Percentiles rank a stretch among this genome's conserved stretches.
phyloP scores from a whole-genome alignment of 1,140 invertebrate species.

The Scaptomyza pallida region DNA sequence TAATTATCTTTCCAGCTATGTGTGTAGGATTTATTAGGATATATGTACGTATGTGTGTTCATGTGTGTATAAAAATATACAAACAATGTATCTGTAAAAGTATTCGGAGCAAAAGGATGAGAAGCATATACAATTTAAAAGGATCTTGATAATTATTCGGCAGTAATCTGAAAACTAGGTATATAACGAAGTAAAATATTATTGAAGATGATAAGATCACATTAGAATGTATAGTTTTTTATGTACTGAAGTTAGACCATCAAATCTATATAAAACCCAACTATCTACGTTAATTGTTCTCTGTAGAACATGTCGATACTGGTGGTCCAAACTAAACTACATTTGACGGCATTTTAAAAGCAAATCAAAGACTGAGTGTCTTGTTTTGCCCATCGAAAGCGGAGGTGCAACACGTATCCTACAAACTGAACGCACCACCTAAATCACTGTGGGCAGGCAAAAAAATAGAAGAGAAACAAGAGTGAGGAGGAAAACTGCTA shows the following conservation, averaged over 20 bases:
- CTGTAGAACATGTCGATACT: conserved; percentile 8
- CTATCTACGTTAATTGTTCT: no score
- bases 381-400: conserved; percentile 48
- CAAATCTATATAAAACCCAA: neutral
- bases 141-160: neutral
- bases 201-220: no score
- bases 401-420: conserved; percentile 54
- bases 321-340: conserved; percentile 56
- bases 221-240: no score
- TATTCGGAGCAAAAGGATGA: conserved; percentile 9
- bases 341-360: conserved; percentile 72
- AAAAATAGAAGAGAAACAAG: no score
- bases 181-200: neutral
- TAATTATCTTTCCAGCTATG: neutral
- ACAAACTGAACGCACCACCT: conserved; percentile 32
- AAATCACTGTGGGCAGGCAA: conserved; percentile 53
- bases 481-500: conserved; percentile 67
- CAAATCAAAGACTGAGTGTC: conserved; percentile 46
- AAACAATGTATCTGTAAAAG: conserved; percentile 19
- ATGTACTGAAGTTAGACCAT: no score
- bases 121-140: conserved; percentile 46
- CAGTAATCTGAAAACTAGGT: neutral
- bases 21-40: no score
- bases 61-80: conserved; percentile 21
- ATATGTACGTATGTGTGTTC: neutral